Evolutionary conservation across 2,888 invertebrate species (phyloP).

Genomic region (Spodoptera picta): DNA sequence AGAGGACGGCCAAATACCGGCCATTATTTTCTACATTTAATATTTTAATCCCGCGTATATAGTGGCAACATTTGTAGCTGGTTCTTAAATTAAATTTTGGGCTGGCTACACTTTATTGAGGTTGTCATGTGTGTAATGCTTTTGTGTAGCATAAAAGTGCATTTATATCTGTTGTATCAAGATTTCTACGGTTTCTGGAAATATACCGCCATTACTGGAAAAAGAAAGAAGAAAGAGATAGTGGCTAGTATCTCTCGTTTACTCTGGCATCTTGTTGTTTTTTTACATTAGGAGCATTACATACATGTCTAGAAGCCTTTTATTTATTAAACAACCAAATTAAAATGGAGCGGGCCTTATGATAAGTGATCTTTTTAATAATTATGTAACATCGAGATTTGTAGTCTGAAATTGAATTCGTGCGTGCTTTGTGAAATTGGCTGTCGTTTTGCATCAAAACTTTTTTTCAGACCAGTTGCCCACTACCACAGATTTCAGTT

Average conservation of each 20-base stretch:
- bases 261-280: too few relatives aligned
- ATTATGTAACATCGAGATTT: conserved; percentile 42
- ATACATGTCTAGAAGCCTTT: background rate
- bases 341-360: conserved; percentile 11
- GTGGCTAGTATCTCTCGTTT: too few relatives aligned
- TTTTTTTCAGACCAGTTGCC: too few relatives aligned
- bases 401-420: conserved; percentile 53
- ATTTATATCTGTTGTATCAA: too few relatives aligned
- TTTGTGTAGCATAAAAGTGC: background rate
- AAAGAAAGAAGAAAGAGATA: too few relatives aligned
- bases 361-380: conserved; percentile 7
- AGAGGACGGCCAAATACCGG: conserved; percentile 96
- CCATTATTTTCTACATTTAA: conserved; percentile 93
- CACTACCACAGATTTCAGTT: too few relatives aligned
- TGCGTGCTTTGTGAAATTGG: conserved; percentile 31
- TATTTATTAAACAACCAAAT: background rate
- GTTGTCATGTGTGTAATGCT: conserved; percentile 21
- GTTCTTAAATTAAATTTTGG: background rate
- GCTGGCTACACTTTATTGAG: conserved; percentile 46
- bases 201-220: too few relatives aligned
- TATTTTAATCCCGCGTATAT: conserved; percentile 23
- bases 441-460: too few relatives aligned
- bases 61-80: background rate
- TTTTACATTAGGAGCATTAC: too few relatives aligned
- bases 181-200: too few relatives aligned